Evolutionary conservation across 1,140 invertebrate genomes (phyloP).

Genomic region (Drosophila sechellia): DNA sequence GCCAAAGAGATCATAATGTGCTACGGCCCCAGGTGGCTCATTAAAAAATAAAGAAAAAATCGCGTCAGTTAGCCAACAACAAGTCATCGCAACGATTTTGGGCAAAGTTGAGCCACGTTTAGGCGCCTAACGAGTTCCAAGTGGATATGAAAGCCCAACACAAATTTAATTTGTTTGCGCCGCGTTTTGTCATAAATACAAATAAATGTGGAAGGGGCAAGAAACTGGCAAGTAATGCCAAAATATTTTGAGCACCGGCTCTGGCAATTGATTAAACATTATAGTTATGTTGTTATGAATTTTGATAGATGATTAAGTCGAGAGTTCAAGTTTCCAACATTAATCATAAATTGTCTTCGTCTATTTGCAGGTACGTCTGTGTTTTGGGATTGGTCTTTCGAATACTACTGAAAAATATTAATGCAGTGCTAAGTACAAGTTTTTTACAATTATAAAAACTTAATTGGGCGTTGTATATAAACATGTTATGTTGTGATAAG

Average conservation of each 20-base stretch:
- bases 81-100: constrained; percentile 45
- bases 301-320: constrained; percentile 66
- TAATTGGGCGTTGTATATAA: background rate
- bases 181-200: constrained; percentile 37
- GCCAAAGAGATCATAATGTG: constrained; percentile 68
- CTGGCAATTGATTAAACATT: constrained; percentile 67
- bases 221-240: constrained; percentile 65
- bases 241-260: constrained; percentile 46
- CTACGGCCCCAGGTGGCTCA: constrained; percentile 36
- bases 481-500: background rate
- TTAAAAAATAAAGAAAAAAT: constrained; percentile 53
- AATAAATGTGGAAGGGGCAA: background rate
- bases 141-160: constrained; percentile 11
- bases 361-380: constrained; percentile 59
- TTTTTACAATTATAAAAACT: constrained; percentile 14
- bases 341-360: constrained; percentile 64
- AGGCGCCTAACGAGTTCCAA: constrained; percentile 64
- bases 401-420: constrained; percentile 37
- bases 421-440: constrained; percentile 66
- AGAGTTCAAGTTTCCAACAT: constrained; percentile 41
- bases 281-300: constrained; percentile 59
- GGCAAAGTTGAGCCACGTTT: constrained; percentile 14
- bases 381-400: constrained; percentile 10
- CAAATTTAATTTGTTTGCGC: constrained; percentile 59
- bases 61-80: constrained; percentile 62